These are phyloP conservation scores for Paramacrobiotus metropolitanus DNA, from an alignment of 1,140 invertebrate genomes.

Conservation along the genomic window DNA sequence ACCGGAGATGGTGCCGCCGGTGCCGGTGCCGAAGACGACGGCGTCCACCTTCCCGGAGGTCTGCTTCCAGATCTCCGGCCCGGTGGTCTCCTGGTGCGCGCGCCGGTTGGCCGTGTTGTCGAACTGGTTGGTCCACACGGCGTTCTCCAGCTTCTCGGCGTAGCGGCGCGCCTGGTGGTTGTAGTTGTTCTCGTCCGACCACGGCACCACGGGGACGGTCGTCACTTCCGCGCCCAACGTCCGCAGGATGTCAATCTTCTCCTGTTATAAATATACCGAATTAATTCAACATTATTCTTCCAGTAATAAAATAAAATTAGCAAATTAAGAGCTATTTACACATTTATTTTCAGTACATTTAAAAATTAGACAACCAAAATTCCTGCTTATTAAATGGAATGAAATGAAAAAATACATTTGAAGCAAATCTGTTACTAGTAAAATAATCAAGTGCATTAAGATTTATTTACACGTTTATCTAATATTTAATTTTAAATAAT, in stretches of 20 bases:
- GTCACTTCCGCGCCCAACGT: slow-evolving; percentile 21
- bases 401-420: too few relatives aligned
- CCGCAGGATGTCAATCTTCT: slow-evolving; percentile 22
- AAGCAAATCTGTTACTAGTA: too few relatives aligned
- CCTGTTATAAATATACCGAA: slow-evolving; percentile 12
- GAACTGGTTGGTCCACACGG: slow-evolving; percentile 27
- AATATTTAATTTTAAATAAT: too few relatives aligned
- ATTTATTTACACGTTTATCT: too few relatives aligned
- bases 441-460: too few relatives aligned
- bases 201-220: slow-evolving; percentile 20
- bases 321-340: too few relatives aligned
- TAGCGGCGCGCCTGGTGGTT: slow-evolving; percentile 22
- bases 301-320: neutral
- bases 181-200: slow-evolving; percentile 21
- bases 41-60: slow-evolving; percentile 19
- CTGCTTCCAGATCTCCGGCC: slow-evolving; percentile 28
- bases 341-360: too few relatives aligned
- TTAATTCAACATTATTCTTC: neutral
- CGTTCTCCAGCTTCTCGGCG: slow-evolving; percentile 22
- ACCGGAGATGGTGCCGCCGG: slow-evolving; percentile 13
- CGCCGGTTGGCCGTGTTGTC: slow-evolving; percentile 24
- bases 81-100: slow-evolving; percentile 26
- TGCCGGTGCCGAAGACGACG: slow-evolving; percentile 15
- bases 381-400: too few relatives aligned
- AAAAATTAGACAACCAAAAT: slow-evolving; percentile 2